phyloP scores from a whole-genome alignment of 2,113 vertebrate genomes.

The Prionailurus viverrinus region DNA sequence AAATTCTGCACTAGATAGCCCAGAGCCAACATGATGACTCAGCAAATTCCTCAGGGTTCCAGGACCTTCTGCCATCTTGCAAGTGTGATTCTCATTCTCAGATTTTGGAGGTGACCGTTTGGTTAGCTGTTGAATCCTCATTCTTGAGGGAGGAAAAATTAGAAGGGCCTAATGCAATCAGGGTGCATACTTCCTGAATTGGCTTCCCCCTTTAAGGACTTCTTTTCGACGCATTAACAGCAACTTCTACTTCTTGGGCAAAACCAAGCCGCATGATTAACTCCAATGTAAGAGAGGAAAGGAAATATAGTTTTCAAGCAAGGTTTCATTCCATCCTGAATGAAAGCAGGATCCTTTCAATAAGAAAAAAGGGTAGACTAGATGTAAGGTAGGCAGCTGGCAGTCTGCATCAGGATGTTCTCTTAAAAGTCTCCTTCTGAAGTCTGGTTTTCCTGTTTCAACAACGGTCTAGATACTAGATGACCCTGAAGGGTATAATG shows the following conservation, averaged over 20 bases:
- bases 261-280: neutral
- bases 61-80: neutral
- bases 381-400: neutral
- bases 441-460: neutral
- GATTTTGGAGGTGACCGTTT: neutral
- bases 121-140: neutral
- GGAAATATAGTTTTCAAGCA: constrained; percentile 7
- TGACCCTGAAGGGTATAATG: neutral
- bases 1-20: neutral
- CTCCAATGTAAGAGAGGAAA: neutral
- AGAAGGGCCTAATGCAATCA: neutral
- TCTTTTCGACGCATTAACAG: neutral
- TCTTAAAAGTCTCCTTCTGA: neutral
- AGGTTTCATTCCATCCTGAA: neutral
- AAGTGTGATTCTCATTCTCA: neutral
- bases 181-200: neutral
- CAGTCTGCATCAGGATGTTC: neutral
- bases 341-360: neutral
- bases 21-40: neutral
- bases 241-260: neutral
- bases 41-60: neutral
- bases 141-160: neutral
- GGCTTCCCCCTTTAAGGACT: neutral
- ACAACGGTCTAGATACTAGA: neutral
- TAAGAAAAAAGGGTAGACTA: neutral